Evolutionary conservation across 2,888 invertebrate species (phyloP), one percentile per base, ranked within the genome.

Genomic region (Troglohyphantes excavatus): DNA sequence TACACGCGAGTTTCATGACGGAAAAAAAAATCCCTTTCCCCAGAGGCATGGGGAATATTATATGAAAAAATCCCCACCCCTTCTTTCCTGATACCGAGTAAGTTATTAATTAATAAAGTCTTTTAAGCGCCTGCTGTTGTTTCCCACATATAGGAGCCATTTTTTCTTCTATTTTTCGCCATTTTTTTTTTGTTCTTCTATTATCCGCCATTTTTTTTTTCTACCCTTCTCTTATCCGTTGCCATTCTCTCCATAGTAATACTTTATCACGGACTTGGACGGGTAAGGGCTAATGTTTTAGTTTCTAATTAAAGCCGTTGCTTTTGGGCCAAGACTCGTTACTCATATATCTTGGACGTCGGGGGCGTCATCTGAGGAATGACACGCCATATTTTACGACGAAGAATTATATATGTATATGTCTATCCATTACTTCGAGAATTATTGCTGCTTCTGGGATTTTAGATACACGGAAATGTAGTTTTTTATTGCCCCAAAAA

Each of bases 31-130:
- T 43, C 29, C 29, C 29, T 63, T 63, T 33, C 67, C 78, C 78
- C 27, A 59, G 17, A 33, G 78, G 68, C 26, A 68, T 53, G 68
- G 53, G 59, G 68, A 85, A 76, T 76, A 76, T 67, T 27, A 46
- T 17, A 72, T 17, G 27, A 46, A 72, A 72, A 46, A 72, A 46
- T n/a, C 9, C 46, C 46, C 23, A 53, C 46, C 72, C 17, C 46
- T 43, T 29, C 39, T 43, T 23, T 72, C 19, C 65, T 53, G 86
- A 87, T 88, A 88, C 61, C 73, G 59, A 85, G 84, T 76, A 75
- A 82, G 82, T 89, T 89, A 89, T 89, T 89, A 89, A 89, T 89
- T 89, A 89, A 89, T 89, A 89, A 87, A 89, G 83, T 82, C 88
- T 82, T 83, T 89, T 89, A 89, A 82, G 82, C 82, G 5, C 29